These are phyloP conservation scores for Urosaurus nigricauda DNA, from an alignment of 2,797 vertebrate genomes.

Conservation along the genomic window DNA sequence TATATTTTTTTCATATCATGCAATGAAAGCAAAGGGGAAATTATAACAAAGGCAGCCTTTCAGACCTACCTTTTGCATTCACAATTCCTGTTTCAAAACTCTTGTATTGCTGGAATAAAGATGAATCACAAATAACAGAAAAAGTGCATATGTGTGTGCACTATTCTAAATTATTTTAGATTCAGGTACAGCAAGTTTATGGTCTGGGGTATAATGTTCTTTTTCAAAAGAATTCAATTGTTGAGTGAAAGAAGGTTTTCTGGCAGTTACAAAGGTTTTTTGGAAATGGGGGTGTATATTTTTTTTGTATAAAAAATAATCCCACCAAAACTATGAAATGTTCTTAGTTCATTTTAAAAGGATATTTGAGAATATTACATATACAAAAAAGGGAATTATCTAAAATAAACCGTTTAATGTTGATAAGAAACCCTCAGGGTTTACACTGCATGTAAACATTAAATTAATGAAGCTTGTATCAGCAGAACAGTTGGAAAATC, in stretches of 20 bases:
- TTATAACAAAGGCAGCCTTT: background rate
- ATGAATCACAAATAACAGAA: background rate
- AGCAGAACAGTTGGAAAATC: constrained; percentile 33
- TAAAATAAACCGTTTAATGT: constrained; percentile 39
- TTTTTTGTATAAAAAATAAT: background rate
- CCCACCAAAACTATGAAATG: background rate
- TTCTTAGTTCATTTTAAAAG: background rate
- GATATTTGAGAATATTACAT: constrained; percentile 30
- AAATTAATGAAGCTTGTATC: constrained; percentile 51
- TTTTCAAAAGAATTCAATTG: background rate
- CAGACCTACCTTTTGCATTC: background rate
- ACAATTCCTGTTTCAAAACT: background rate
- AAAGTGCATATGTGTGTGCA: background rate
- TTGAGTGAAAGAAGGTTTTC: constrained; percentile 10
- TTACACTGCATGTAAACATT: constrained; percentile 39
- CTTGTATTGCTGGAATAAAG: background rate
- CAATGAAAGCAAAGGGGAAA: background rate
- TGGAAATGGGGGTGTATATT: background rate
- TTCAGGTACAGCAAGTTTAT: constrained; percentile 5
- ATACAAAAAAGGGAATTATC: constrained; percentile 13
- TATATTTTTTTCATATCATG: background rate
- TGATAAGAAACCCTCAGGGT: constrained; percentile 29
- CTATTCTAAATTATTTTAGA: background rate
- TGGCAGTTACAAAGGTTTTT: background rate
- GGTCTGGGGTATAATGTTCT: background rate